Conservation (phyloP, 64 coral and sea anemone species). For the Anthopleura sola region DNA sequence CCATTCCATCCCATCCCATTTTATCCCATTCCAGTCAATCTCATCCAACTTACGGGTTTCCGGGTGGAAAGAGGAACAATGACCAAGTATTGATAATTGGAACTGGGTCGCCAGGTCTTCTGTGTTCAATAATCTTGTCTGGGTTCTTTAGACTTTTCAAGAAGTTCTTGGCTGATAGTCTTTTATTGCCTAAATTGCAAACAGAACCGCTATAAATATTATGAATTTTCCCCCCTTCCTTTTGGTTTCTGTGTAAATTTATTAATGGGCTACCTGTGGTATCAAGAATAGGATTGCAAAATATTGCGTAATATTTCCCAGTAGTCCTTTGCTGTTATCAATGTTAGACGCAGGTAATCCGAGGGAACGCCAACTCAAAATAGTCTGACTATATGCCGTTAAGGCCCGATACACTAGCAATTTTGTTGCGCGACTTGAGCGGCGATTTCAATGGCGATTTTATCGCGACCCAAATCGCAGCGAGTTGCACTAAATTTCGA, state of each 20-base stretch:
- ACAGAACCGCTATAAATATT: background rate
- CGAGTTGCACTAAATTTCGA: too few relatives aligned
- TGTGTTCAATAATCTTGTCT: conserved; percentile 76
- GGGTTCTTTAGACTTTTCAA: conserved; percentile 79
- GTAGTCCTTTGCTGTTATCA: background rate
- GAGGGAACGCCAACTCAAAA: too few relatives aligned
- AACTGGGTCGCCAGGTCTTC: conserved; percentile 51
- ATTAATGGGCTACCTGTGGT: background rate
- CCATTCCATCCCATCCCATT: background rate
- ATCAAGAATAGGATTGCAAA: background rate
- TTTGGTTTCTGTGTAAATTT: background rate
- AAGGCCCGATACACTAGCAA: too few relatives aligned
- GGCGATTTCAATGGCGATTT: too few relatives aligned
- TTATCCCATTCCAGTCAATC: background rate
- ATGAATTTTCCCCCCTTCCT: background rate
- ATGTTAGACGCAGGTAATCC: background rate
- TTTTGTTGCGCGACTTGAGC: too few relatives aligned
- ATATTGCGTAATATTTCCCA: background rate
- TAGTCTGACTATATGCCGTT: too few relatives aligned
- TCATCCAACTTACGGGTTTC: conserved; percentile 85
- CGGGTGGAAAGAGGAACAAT: conserved; percentile 86
- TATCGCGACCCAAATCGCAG: too few relatives aligned
- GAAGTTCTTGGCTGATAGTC: conserved; percentile 10
- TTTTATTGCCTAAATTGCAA: conserved; percentile 9
- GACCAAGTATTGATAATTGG: conserved; percentile 90